These are phyloP conservation scores for Trichomycterus rosablanca DNA, from an alignment of 2,113 vertebrate genomes.

Conservation along the genomic window DNA sequence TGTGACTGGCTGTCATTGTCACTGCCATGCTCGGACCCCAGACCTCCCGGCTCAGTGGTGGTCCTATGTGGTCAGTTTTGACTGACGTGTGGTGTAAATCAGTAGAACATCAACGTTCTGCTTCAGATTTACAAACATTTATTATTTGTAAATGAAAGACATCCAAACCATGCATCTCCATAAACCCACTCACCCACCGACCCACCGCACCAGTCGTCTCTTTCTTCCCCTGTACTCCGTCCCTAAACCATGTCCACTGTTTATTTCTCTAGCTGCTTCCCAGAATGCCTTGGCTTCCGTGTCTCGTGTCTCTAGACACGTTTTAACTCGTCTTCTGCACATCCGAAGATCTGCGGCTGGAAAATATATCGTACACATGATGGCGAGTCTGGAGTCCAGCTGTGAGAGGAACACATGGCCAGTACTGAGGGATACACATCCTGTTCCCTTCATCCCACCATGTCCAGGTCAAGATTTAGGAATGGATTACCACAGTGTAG, in stretches of 20 bases:
- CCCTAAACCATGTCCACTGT: constrained; percentile 37
- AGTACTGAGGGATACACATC: neutral
- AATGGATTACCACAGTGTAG: no score
- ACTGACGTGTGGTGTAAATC: neutral
- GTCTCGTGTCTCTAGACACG: constrained; percentile 21
- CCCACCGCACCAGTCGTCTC: constrained; percentile 24
- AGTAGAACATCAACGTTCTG: neutral
- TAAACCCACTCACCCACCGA: no score
- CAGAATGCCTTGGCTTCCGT: constrained; percentile 45
- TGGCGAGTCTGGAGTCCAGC: constrained; percentile 59
- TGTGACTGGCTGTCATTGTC: no score
- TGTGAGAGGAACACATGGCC: constrained; percentile 42
- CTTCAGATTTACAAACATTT: constrained; percentile 25
- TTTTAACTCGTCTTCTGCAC: constrained; percentile 41
- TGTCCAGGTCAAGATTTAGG: no score
- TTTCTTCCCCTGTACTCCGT: constrained; percentile 25
- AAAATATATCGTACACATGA: constrained; percentile 33
- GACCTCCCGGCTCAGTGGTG: no score
- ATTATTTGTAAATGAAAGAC: constrained; percentile 6
- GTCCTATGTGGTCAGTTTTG: no score
- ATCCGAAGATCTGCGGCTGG: constrained; percentile 32
- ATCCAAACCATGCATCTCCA: constrained; percentile 36
- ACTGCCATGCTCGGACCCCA: no score
- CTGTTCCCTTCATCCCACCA: neutral
- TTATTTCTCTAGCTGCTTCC: constrained; percentile 56